Evolutionary conservation across 2,888 invertebrate genomes (phyloP), one percentile per base, ranked within the genome.

Genomic region (Drosophila meridiana): DNA sequence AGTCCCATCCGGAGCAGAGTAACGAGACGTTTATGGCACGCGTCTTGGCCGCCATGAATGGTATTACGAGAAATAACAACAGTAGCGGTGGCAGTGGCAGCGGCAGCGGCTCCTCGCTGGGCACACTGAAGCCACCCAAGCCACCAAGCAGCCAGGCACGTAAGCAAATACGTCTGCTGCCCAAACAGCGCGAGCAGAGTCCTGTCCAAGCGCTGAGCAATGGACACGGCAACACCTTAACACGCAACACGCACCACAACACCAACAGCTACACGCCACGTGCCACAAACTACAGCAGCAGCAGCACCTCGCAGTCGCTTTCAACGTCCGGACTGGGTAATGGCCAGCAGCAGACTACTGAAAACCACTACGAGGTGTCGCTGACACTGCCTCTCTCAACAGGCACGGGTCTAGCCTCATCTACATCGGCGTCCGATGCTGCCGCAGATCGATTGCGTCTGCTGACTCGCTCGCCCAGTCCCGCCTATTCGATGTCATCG

Each of bases 381-480:
- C 82, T 82, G 69, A 83, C 87, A 89, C 78, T 83, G 91, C 93
- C 78, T 77, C 90, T 86, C 81, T 61, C 73, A 30, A 69, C 76
- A 42, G 73, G 76, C 28, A 42, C 55, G 38, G 50, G 48, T 34
- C 56, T 42, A 40, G 9, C 30, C 1, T 4, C 36, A 43, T 59
- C 20, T 43, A 61, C 57, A 9, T 14, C 76, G 7, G 48, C 43
- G 1, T 43, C 70, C 0, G 82, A 75, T 45, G 72, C 72, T 26
- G 73, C 82, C 3, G 63, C 76, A 48, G 92, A 92, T 42, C 86
- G 89, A 1, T 60, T 83, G 52, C 86, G 91, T 28, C 59, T 86
- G 59, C 63, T 87, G 20, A 92, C 94, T 40, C 93, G 95, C 79
- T 95, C 95, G 50, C 95, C 95, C 5, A 95, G 95, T 90, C 95